These are phyloP conservation scores for Caerostris darwini DNA, from an alignment of 1,140 invertebrate species.

Conservation along the genomic window DNA sequence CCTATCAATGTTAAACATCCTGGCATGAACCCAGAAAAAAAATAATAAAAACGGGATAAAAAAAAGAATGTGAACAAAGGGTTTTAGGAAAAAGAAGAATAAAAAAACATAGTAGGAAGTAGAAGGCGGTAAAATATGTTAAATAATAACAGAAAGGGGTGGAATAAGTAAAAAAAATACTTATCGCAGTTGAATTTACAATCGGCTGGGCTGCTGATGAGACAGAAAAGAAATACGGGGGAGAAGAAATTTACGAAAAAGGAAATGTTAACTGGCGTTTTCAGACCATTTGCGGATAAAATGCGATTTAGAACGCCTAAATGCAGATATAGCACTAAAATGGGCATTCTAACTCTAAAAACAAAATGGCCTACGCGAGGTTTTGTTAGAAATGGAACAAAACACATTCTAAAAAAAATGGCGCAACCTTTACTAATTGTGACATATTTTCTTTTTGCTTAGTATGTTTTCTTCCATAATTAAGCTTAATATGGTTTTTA, in stretches of 20 bases:
- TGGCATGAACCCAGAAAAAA: constrained; percentile 18
- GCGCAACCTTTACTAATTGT: background rate
- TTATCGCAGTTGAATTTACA: constrained; percentile 71
- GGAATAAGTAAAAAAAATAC: constrained; percentile 27
- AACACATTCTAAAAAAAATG: background rate
- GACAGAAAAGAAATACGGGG: constrained; percentile 42
- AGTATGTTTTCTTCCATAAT: constrained; percentile 1
- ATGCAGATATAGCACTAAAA: constrained; percentile 44
- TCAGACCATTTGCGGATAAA: constrained; percentile 38
- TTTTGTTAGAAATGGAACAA: background rate
- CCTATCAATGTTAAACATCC: constrained; percentile 62
- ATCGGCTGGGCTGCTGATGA: constrained; percentile 50
- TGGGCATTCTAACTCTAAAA: background rate
- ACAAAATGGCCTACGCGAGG: background rate
- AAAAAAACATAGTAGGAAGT: constrained; percentile 18
- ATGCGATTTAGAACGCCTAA: constrained; percentile 34
- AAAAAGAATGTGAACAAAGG: background rate
- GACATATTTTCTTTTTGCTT: background rate
- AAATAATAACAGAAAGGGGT: constrained; percentile 29
- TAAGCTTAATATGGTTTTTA: constrained; percentile 10
- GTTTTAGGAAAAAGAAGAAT: background rate
- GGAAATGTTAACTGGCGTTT: background rate
- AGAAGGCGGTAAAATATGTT: constrained; percentile 50
- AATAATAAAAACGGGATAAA: background rate
- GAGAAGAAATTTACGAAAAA: background rate